phyloP scores from a whole-genome alignment of 2,113 vertebrate species.

The Recurvirostra avosetta region DNA sequence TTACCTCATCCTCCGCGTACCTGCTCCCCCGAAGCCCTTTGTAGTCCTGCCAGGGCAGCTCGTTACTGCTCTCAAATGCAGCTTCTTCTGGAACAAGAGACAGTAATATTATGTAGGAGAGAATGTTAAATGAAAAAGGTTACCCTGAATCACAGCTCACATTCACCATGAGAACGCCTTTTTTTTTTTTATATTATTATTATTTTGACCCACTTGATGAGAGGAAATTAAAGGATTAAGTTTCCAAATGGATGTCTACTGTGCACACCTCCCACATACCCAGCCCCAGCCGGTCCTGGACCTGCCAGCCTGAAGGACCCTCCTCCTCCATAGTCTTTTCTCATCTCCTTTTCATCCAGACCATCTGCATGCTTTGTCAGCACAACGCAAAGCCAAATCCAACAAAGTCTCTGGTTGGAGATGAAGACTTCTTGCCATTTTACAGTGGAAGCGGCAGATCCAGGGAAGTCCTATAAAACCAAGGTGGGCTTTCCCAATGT shows the following conservation, averaged over 20 bases:
- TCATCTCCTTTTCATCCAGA: conserved; percentile 66
- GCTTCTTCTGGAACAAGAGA: conserved; percentile 30
- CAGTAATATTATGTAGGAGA: neutral
- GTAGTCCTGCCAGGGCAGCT: conserved; percentile 61
- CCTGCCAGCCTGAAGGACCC: neutral
- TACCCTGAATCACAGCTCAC: conserved; percentile 17
- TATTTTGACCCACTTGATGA: conserved; percentile 47
- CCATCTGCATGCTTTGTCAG: fast-evolving
- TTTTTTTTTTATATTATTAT: conserved; percentile 15
- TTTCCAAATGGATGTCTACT: conserved; percentile 33
- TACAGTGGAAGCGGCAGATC: neutral
- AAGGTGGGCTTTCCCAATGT: neutral
- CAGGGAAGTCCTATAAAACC: neutral
- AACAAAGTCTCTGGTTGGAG: conserved; percentile 50
- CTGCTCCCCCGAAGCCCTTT: conserved; percentile 27
- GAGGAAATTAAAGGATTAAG: conserved; percentile 77
- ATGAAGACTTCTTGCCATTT: neutral
- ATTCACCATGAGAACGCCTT: conserved; percentile 68
- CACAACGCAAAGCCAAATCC: conserved; percentile 53
- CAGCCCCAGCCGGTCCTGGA: conserved; percentile 30
- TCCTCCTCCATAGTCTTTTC: neutral
- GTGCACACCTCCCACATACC: neutral
- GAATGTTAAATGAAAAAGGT: conserved; percentile 13
- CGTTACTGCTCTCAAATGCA: neutral
- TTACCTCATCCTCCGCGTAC: conserved; percentile 31